These are phyloP conservation scores for Phocides pigmalion DNA, from an alignment of 1,140 invertebrate species.

Conservation along the genomic window DNA sequence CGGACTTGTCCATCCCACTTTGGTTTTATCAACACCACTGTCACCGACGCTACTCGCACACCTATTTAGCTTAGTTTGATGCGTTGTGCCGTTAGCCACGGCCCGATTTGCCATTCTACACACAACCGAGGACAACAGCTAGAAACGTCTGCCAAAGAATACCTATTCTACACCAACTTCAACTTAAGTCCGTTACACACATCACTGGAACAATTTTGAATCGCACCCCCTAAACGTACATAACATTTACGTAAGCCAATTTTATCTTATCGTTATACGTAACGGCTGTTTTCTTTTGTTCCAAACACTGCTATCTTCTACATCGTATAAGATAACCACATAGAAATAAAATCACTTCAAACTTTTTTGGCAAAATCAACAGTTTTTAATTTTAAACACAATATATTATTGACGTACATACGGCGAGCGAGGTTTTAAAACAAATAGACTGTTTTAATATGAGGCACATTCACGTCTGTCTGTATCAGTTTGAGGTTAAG, in stretches of 20 bases:
- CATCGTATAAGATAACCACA: constrained; percentile 10
- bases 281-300: constrained; percentile 16
- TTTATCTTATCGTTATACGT: constrained; percentile 19
- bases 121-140: constrained; percentile 42
- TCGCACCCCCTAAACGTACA: constrained; percentile 1
- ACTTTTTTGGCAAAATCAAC: not conserved
- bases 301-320: constrained; percentile 8
- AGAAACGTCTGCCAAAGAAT: constrained; percentile 24
- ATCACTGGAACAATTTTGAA: constrained; percentile 25
- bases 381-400: constrained; percentile 16
- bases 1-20: constrained; percentile 76
- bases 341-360: not conserved
- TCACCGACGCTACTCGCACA: constrained; percentile 75
- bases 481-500: constrained; percentile 81
- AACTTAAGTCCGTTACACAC: constrained; percentile 11
- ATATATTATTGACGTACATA: constrained; percentile 33
- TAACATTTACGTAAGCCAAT: constrained; percentile 6
- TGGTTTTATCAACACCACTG: constrained; percentile 66
- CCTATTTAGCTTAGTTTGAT: constrained; percentile 67
- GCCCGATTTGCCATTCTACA: constrained; percentile 68
- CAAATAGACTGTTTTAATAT: constrained; percentile 68
- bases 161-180: constrained; percentile 8
- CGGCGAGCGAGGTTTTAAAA: constrained; percentile 44
- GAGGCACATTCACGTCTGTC: constrained; percentile 77
- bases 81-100: constrained; percentile 55